Base-by-base conservation (phyloP, 2,797 vertebrate genomes). In the Coluber constrictor region DNA sequence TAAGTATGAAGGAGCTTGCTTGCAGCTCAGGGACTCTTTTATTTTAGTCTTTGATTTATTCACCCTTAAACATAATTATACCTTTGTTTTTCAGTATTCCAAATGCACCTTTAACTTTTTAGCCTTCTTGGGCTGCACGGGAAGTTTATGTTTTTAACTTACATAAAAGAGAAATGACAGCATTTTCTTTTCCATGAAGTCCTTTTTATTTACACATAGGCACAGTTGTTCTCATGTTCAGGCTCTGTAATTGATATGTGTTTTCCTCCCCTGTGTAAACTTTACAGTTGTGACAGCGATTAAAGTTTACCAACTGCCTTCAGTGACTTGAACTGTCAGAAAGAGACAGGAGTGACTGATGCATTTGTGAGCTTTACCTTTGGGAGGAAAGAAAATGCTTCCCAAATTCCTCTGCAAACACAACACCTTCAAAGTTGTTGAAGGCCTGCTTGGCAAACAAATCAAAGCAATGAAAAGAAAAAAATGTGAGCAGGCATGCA, bases 261-360 rank as follows among this genome's bases (percentile, higher is more conserved):
- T 88, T 96, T 95, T 89, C 93, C 57, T 93, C 92, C 47, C 37
- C 89, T 90, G 27, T 93, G 93, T 96, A 97, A 97, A 92, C 94
- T 97, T 97, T 96, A 92, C 60, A 93, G 86, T 74, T 96, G 94
- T 97, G 96, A 97, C 96, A 97, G 92, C 1, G 29, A 96, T 96
- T 96, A 96, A 97, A 97, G 95, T 96, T 97, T 96, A 96, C 95
- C 96, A 96, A 97, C 95, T 96, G 95, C 93, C 94, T 97, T 95
- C 96, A 95, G 95, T 94, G 88, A 96, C 93, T 96, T 96, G 94
- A 97, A 95, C 94, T 97, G 95, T 97, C 97, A 97, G 94, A 93
- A 96, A 93, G 5, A 93, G 96, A 94, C 92, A 96, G 25, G 9
- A 94, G 57, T 97, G 97, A 98, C 92, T 95, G 95, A 97, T 96